Percentiles rank a stretch among this genome's conserved stretches.
Evolutionary conservation across 2,888 invertebrate genomes (phyloP).

Genomic region (Drosophila tripunctata): DNA sequence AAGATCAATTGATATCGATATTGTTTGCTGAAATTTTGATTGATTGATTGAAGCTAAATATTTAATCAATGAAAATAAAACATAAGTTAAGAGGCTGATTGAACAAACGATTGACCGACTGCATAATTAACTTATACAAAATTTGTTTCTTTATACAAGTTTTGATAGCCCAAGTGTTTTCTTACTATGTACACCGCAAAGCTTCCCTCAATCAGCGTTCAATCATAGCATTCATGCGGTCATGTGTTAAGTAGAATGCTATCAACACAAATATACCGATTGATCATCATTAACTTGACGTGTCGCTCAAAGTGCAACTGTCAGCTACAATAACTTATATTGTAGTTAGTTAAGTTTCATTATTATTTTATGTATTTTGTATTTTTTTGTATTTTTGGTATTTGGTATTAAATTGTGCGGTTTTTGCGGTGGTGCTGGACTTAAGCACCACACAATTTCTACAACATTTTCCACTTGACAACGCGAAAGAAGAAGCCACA

Average conservation of each 20-base stretch:
- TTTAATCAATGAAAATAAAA: too few relatives aligned
- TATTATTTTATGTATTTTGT: constrained; percentile 16
- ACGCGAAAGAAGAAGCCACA: constrained; percentile 69
- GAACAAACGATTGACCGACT: background rate
- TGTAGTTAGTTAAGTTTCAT: constrained; percentile 46
- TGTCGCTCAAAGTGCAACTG: constrained; percentile 44
- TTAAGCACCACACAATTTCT: constrained; percentile 68
- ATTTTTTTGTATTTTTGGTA: constrained; percentile 38
- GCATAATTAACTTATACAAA: too few relatives aligned
- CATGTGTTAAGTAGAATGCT: constrained; percentile 34
- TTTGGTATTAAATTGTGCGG: constrained; percentile 80
- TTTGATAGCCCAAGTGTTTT: background rate
- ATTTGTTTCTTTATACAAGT: too few relatives aligned
- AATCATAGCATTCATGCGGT: background rate
- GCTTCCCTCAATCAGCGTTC: background rate
- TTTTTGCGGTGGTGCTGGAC: constrained; percentile 74
- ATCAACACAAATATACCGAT: constrained; percentile 16
- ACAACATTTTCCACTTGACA: constrained; percentile 82
- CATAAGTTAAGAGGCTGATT: background rate
- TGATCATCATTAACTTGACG: constrained; percentile 24
- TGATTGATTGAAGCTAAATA: constrained; percentile 7
- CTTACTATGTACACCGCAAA: background rate
- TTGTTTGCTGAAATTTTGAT: background rate
- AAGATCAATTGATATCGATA: too few relatives aligned
- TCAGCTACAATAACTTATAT: constrained; percentile 42